Base-by-base conservation (phyloP, 2,113 vertebrate species). In the Entelurus aequoreus region DNA sequence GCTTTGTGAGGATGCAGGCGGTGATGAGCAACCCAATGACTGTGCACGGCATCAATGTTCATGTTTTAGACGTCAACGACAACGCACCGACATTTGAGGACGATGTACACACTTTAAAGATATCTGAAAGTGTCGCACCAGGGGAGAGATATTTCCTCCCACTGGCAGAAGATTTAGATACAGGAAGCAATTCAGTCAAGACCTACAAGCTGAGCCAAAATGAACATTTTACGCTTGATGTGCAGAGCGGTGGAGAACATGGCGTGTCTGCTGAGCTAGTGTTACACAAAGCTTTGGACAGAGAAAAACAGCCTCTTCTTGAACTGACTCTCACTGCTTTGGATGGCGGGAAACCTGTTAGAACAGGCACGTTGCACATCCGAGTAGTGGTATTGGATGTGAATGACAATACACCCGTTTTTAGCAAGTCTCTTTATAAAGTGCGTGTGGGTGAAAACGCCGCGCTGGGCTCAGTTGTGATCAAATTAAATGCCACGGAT, bases 41-140 rank as follows among this genome's bases (percentile, higher is more conserved):
- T 42, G 72, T 87, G 36, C 83, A 92, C 46, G 83, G 77, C 48
- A 80, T 90, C 35, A 90, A 91, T 7, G 59, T 93, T 1, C 71
- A 56, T 38, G 68, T 93, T 52, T 60, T 83, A 55, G 92, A 93
- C 48, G 69, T 90, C 38, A 93, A 92, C 37, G 92, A 94, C 37
- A 90, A 93, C 60, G 70, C 84, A 0, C 91, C 91, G 0, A 48
- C 37, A 13, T 93, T 93, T 49, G 37, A 73, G n/a, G 85, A 87
- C 16, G 37, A 48, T 8, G 53, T 81, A n/a, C 67, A 74, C 48
- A 51, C 11, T 0, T 44, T 92, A 6, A 84, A 88, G 11, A 86
- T 91, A 8, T 64, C 48, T 0, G 90, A 92, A 49, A 80, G 3
- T 1, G 63, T 79, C 1, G 79, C 61, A 4, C 56, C 66, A 0